Conservation (phyloP, 2,113 vertebrate genomes). For the Pelecanus crispus region DNA sequence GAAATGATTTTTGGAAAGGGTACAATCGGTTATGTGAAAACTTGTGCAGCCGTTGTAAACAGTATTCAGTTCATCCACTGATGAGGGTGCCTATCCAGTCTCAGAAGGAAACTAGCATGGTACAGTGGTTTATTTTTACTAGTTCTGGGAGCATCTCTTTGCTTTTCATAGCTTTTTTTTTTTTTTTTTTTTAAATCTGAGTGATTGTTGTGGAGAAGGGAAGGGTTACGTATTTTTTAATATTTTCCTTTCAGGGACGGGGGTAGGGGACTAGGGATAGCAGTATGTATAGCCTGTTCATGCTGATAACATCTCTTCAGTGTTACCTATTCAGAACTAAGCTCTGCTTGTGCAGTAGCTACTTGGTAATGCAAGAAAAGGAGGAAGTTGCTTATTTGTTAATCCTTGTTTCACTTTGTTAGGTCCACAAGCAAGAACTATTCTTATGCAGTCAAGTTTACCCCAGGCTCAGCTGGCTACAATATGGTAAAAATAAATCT, state of each 20-base stretch:
- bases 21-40: neutral
- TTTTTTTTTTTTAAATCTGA: neutral
- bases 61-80: neutral
- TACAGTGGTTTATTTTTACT: neutral
- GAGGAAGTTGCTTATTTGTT: neutral
- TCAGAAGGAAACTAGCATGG: neutral
- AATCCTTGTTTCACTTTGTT: conserved; percentile 4
- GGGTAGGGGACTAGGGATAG: too few relatives aligned
- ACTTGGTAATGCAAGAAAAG: neutral
- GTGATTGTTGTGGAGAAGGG: neutral
- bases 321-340: neutral
- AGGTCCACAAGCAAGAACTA: conserved; percentile 97
- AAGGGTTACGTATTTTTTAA: neutral
- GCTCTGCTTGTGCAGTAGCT: neutral
- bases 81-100: neutral
- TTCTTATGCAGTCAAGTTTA: conserved; percentile 99
- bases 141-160: neutral
- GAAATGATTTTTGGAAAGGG: neutral
- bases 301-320: neutral
- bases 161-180: neutral
- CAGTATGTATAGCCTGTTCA: neutral
- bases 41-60: neutral
- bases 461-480: conserved; percentile 94
- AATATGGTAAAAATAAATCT: conserved; percentile 84
- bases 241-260: neutral